These are phyloP conservation scores for Pipa parva DNA, from an alignment of 2,113 vertebrate genomes.

Conservation along the genomic window DNA sequence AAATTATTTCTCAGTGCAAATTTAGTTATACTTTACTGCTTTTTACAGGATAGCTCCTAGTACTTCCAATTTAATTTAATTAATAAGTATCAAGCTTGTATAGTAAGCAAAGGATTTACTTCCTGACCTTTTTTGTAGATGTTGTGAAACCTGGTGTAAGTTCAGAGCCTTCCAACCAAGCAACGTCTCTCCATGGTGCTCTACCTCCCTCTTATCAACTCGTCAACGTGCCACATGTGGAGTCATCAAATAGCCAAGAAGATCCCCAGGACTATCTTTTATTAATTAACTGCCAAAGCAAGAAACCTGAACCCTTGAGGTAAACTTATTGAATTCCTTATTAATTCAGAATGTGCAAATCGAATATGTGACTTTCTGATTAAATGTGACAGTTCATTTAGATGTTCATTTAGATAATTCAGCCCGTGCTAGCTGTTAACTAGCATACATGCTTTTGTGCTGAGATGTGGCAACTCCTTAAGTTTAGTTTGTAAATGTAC, in stretches of 20 bases:
- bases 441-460: too few species aligned
- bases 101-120: too few species aligned
- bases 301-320: conserved; percentile 92
- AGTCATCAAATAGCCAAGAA: conserved; percentile 81
- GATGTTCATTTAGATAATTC: conserved; percentile 19
- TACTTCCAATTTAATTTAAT: too few species aligned
- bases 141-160: conserved; percentile 76
- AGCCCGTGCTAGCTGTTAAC: too few species aligned
- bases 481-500: too few species aligned
- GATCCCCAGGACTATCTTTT: conserved; percentile 96
- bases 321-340: conserved; percentile 48
- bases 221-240: conserved; percentile 79
- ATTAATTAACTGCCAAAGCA: conserved; percentile 96
- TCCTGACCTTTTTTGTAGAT: conserved; percentile 51
- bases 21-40: too few species aligned
- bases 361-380: conserved; percentile 17
- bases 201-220: conserved; percentile 89
- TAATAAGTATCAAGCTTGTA: too few species aligned
- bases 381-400: conserved; percentile 23
- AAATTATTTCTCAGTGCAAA: too few species aligned
- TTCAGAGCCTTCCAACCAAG: conserved; percentile 56
- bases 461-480: too few species aligned
- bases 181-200: conserved; percentile 57
- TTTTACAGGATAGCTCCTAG: too few species aligned
- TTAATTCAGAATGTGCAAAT: too few species aligned